Evolutionary conservation across 1,140 invertebrate genomes (phyloP), one percentile per base, ranked within the genome.

Genomic region (Drosophila gunungcola): DNA sequence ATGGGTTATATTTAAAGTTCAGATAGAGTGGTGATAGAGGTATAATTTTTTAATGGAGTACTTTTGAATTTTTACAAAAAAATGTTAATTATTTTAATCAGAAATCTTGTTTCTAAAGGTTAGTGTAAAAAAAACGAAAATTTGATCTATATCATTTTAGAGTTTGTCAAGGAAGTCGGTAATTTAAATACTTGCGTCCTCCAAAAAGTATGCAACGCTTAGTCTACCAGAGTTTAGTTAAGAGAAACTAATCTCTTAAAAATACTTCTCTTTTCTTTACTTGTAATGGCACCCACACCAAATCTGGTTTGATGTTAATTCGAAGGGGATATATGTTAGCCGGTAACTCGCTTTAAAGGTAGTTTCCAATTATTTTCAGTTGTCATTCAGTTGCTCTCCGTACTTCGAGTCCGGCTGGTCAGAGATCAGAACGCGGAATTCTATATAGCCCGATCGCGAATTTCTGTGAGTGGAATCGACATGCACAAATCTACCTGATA

Each of bases 401-500:
- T 58, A 43, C 36, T 32, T 68, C 58, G 38, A 36, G 32, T 36
- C 25, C 25, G 38, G 45, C 46, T 45, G 54, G 34, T 58, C 53
- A 60, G 54, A 58, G 58, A 64, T 43, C 46, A 43, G 21, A 64
- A 29, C 32, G 10, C 41, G 38, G 29, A 10, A 9, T 34, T 16
- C 5, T 10, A 34, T 29, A 11, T 4, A 11, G 25, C 10, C 32
- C 32, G 32, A 38, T 36, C 43, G 32, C 43, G 45, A 32, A 42
- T 34, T 12, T 13, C 16, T 16, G 65, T 65, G 65, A 45, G 39
- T 68, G 64, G 42, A 64, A 45, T 51, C 38, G 25, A 10, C 48
- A 42, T 27, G 65, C 32, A 53, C 12, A 34, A 45, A 39, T 53
- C 41, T 29, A 25, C 9, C 51, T 57, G 64, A 70, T 70, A 69